Percentiles rank a stretch among this genome's conserved stretches.
Evolutionary conservation across 2,888 invertebrate genomes (phyloP).

Genomic region (Drosophila maculinotata): DNA sequence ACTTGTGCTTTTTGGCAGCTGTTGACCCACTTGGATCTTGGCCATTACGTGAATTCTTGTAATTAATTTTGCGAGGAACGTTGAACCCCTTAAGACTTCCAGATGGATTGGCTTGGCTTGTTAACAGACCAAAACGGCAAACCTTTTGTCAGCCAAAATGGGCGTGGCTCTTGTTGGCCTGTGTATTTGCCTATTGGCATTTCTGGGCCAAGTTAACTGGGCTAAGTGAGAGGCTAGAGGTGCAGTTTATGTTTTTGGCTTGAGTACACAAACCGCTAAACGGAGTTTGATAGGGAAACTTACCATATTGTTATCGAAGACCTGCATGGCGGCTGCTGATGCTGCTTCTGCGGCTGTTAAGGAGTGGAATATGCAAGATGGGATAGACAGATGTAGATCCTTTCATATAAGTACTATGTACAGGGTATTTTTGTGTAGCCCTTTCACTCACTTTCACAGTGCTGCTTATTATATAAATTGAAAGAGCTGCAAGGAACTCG

Average conservation of each 20-base stretch:
- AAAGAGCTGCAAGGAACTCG: slow-evolving; percentile 16
- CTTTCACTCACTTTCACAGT: slow-evolving; percentile 66
- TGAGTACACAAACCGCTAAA: slow-evolving; percentile 39
- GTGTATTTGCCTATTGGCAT: slow-evolving; percentile 59
- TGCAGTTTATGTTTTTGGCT: slow-evolving; percentile 38
- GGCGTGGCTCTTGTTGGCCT: slow-evolving; percentile 9
- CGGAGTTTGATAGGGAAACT: slow-evolving; percentile 62
- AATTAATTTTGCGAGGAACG: slow-evolving; percentile 74
- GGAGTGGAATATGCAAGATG: slow-evolving; percentile 3
- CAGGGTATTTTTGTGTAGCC: background rate
- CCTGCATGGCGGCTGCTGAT: slow-evolving; percentile 74
- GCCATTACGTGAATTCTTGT: slow-evolving; percentile 80
- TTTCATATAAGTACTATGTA: slow-evolving; percentile 1
- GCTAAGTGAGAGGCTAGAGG: slow-evolving; percentile 54
- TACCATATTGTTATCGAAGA: slow-evolving; percentile 82
- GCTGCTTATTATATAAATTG: slow-evolving; percentile 41
- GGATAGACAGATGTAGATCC: no score
- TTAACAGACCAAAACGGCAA: slow-evolving; percentile 39
- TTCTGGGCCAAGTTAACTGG: slow-evolving; percentile 73
- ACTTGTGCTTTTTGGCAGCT: slow-evolving; percentile 39
- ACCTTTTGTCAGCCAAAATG: slow-evolving; percentile 24
- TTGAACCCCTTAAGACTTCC: slow-evolving; percentile 48
- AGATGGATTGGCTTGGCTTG: no score
- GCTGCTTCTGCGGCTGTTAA: slow-evolving; percentile 33
- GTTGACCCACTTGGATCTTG: slow-evolving; percentile 81